Evolutionary conservation across 92 coral and sea anemone species (phyloP), one percentile per base, ranked within the genome.

Genomic region (Galaxea fascicularis): DNA sequence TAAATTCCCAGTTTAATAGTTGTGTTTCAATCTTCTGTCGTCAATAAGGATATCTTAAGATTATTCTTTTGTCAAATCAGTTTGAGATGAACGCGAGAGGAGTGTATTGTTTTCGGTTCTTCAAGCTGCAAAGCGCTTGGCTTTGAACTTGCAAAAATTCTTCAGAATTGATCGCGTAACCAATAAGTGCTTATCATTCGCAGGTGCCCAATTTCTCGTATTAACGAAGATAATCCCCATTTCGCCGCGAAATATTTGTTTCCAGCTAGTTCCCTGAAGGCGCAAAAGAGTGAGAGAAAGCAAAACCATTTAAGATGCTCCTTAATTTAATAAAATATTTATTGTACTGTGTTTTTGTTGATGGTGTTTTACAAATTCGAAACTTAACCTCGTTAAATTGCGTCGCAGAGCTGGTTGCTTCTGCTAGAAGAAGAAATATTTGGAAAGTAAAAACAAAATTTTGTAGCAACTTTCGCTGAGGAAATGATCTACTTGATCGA

Each of bases 321-420:
- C 52, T 21, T 65, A 66, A 52, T 51, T 66, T 67, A 79, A 79
- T 79, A 41, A 79, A 79, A 79, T 79, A 79, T 79, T 79, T 66
- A 79, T 79, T 79, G 84, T 79, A 28, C 65, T 27, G 28, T 30
- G 75, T 30, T 27, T 79, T 79, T 51, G 15, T 45, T 79, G 74
- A 65, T 47, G 35, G 24, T 65, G n/a, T 46, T 79, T 39, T 78
- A 47, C 51, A 21, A 22, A 52, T 49, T 41, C 65, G n/a, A 65
- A 65, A 51, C 47, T 15, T 45, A 49, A 21, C 75, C 21, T 79
- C 21, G 30, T 79, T 54, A 31, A 49, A 28, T 79, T 12, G 51
- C 73, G 10, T 35, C 16, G 31, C 65, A 17, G 52, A 51, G 58
- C 9, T 4, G 12, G 84, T 26, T n/a, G 44, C 24, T 51, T 21